Base-by-base conservation (phyloP, 53 echinoderm and acorn worm species). In the Zoroaster sp. region DNA sequence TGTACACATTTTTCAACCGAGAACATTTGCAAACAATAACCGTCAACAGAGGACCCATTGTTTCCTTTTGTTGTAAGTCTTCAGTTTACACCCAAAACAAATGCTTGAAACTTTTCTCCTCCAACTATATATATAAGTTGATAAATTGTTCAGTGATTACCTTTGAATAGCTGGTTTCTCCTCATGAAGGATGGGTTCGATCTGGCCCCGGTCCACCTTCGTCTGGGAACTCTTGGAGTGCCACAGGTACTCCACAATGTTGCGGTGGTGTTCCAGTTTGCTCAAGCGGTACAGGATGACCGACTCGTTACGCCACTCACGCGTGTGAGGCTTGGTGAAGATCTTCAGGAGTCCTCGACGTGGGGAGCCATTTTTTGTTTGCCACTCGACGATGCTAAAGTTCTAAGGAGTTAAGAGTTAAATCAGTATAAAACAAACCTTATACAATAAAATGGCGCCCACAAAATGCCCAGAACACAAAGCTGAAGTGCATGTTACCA, bases 211-310 rank as follows among this genome's bases (percentile, higher is more conserved):
- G 37, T 93, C 94, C 65, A 96, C 39, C 68, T 93, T 90, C 51
- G 95, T 94, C 69, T 93, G 91, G 43, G 95, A 93, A 55, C 95
- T 96, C 75, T 95, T 95, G 21, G 96, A 94, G 87, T 95, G 95
- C 96, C 96, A 96, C 35, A 95, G 91, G 41, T 93, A 95, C 89
- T 93, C 95, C 75, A 96, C 89, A 67, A 96, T 92, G 78, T 96
- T 93, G 30, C 92, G 93, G 59, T 96, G 96, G 39, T 90, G 89
- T 18, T 87, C 92, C 36, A 92, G 82, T 34, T 75, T 66, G 77
- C 93, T 92, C 52, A 96, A 88, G 15, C 93, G 89, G 47, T 93
- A 91, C 40, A 96, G 88, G 52, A 88, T 95, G 52, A 82, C 91
- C 1, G 95, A 89, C 88, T 95, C 95, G 17, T 87, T 91, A 78